A percentile compares a stretch with the other conserved stretches of the same genome.
phyloP scores from a whole-genome alignment of 2,113 vertebrate genomes.

The Merops nubicus region DNA sequence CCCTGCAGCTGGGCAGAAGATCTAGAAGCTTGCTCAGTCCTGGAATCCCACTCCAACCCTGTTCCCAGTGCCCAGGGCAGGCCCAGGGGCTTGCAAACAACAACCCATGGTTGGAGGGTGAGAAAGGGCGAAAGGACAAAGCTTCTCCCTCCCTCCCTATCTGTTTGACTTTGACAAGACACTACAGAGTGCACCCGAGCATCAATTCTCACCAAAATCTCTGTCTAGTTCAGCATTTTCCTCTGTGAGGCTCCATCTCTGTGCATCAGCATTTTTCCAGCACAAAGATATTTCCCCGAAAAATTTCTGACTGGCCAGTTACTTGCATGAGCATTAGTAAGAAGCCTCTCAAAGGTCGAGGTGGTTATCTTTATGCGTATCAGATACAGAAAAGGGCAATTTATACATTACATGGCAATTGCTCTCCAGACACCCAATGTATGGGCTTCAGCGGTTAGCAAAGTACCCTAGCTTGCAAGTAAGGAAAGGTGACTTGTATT shows the following conservation, averaged over 20 bases:
- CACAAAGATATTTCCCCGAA: background rate
- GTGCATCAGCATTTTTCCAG: slow-evolving; percentile 8
- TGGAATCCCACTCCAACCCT: background rate
- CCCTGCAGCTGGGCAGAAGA: accelerated
- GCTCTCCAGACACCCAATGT: background rate
- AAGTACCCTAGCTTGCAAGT: background rate
- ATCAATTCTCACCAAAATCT: background rate
- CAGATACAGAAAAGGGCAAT: background rate
- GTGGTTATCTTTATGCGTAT: background rate
- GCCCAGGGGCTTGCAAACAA: background rate
- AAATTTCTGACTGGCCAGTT: background rate
- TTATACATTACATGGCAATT: background rate
- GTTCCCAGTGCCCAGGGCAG: background rate
- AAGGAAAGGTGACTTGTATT: background rate
- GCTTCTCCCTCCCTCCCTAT: background rate
- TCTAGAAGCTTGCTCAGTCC: background rate
- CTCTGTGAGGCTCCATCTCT: background rate
- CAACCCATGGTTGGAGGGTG: accelerated
- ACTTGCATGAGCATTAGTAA: background rate
- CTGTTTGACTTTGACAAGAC: background rate
- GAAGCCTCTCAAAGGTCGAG: background rate
- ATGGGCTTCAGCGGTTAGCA: background rate
- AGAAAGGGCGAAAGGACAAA: background rate
- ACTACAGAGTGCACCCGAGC: background rate
- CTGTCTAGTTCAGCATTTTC: background rate